Base-by-base conservation (phyloP, 2,888 invertebrate species). In the Notocelia uddmanniana region DNA sequence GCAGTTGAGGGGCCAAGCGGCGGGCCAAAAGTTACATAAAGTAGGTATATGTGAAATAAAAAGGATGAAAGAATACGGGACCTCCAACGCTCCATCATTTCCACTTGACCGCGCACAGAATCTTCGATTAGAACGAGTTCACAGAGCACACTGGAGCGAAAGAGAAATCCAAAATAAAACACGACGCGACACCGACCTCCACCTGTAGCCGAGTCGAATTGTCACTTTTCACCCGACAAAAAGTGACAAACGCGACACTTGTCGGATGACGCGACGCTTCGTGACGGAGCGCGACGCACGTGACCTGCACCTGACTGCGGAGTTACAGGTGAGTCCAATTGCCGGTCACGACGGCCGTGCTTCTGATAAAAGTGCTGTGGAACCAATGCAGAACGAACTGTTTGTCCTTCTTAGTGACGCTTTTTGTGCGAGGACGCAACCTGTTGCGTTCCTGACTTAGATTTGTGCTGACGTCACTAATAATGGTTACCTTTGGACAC, bases 191-290 rank as follows among this genome's bases (percentile, higher is more conserved):
- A 34, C 77, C 83, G 85, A 89, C 86, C 87, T 88, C 83, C 86
- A 90, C 92, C 89, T 91, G 91, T 85, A 82, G 78, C 82, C 89
- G 88, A 79, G 82, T 79, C 92, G 73, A 90, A 91, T 91, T 79
- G 79, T 73, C 72, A 76, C 79, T 80, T 80, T 80, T 79, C 79
- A 79, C 79, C 75, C 74, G 77, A 81, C 73, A 82, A 84, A 85
- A 87, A 85, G 77, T 58, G 74, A 70, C 74, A 73, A 75, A 76
- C 73, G 68, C 62, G 73, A 69, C 74, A 73, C 74, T 74, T 73
- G 72, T 69, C 68, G 68, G 59, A 68, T 74, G 76, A 76, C 76
- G 74, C 19, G 57, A 68, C 72, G 31, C 41, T 63, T 74, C 76
- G 76, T 76, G 74, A 76, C 69, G 69, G 70, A 69, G 68, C 73